Percentiles rank a stretch among this genome's conserved stretches.
Evolutionary conservation across 2,888 invertebrate species (phyloP).

Genomic region (Nymphalis urticae): DNA sequence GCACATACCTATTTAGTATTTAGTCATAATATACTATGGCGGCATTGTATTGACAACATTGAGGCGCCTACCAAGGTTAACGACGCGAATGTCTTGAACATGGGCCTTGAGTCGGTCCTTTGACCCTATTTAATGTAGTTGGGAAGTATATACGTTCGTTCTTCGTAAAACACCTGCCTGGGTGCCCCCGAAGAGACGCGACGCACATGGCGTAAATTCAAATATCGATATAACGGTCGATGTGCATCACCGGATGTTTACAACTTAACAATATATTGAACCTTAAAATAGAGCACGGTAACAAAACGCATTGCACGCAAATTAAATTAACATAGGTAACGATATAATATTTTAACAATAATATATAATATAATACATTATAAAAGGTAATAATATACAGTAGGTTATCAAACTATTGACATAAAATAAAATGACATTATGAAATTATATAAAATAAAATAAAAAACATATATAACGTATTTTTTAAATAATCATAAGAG

Average conservation of each 20-base stretch:
- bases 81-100: slow-evolving; percentile 62
- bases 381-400: no score
- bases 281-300: slow-evolving; percentile 4
- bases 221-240: slow-evolving; percentile 46
- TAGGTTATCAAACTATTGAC: no score
- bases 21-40: slow-evolving; percentile 19
- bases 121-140: slow-evolving; percentile 65
- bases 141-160: slow-evolving; percentile 48
- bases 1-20: slow-evolving; percentile 17
- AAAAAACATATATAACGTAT: no score
- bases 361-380: no score
- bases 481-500: no score
- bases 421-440: no score
- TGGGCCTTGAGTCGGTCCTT: slow-evolving; percentile 72
- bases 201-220: slow-evolving; percentile 44
- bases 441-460: no score
- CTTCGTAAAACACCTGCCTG: slow-evolving; percentile 65
- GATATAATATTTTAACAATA: neutral
- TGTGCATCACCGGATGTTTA: slow-evolving; percentile 30
- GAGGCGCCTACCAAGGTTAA: slow-evolving; percentile 64
- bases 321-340: no score
- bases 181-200: slow-evolving; percentile 53
- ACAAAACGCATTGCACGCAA: neutral
- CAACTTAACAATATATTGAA: slow-evolving; percentile 9
- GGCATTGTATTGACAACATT: slow-evolving; percentile 28